These are phyloP conservation scores for Ditula angustiorana DNA, from an alignment of 2,888 invertebrate genomes.

Conservation along the genomic window DNA sequence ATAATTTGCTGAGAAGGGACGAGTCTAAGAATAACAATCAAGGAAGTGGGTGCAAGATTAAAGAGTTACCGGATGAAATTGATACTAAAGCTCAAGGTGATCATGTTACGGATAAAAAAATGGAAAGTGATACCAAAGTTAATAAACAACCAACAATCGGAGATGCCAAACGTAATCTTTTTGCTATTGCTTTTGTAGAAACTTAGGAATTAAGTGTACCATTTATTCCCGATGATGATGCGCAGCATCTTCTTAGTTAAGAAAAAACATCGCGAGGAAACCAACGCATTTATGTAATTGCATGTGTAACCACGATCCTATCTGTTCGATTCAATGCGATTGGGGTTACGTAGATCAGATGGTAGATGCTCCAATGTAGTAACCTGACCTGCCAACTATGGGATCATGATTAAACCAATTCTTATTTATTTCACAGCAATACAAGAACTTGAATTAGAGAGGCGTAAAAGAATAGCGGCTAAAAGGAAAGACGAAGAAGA, in stretches of 20 bases:
- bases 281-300: too few relatives aligned
- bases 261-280: too few relatives aligned
- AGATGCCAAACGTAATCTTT: conserved; percentile 26
- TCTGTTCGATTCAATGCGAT: too few relatives aligned
- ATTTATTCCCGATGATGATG: too few relatives aligned
- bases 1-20: conserved; percentile 69
- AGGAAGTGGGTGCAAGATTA: conserved; percentile 47
- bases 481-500: conserved; percentile 57
- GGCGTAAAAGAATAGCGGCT: conserved; percentile 49
- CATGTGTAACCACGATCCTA: too few relatives aligned
- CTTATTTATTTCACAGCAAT: background rate
- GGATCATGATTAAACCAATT: background rate
- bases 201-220: background rate
- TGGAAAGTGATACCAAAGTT: conserved; percentile 7
- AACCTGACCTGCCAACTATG: too few relatives aligned
- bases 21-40: conserved; percentile 57
- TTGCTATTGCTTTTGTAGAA: too few relatives aligned
- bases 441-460: conserved; percentile 40
- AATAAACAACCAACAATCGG: conserved; percentile 34
- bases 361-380: too few relatives aligned
- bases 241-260: too few relatives aligned
- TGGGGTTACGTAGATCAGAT: too few relatives aligned
- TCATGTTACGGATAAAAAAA: conserved; percentile 44
- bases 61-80: conserved; percentile 49
- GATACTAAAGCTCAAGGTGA: conserved; percentile 70